Base-by-base conservation (phyloP, 1,140 invertebrate genomes). In the Agrilus planipennis region DNA sequence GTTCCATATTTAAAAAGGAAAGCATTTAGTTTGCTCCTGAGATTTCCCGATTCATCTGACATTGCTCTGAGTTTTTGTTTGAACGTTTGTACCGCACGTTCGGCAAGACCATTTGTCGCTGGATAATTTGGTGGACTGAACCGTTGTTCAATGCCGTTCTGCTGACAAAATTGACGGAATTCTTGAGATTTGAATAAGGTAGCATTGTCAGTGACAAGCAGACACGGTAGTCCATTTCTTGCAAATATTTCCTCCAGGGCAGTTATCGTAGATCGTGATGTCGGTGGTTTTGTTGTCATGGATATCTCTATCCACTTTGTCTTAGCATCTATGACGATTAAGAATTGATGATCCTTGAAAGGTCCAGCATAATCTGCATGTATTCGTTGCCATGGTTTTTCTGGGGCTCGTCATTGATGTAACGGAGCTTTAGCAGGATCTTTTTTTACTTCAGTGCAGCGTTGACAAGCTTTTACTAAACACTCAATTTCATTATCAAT, bases 231-330 rank as follows among this genome's bases (percentile, higher is more conserved):
- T 19, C 53, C 54, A 34, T 49, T 48, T 21, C 30, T 44, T 14
- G 46, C 31, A 49, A 57, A 60, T 19, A 53, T 36, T 51, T 52
- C 15, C 12, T 27, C 7, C 23, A 27, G 12, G 12, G 12, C 7
- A 12, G 7, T 9, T 27, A 27, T 27, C 12, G 42, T 53, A 27
- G 42, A 42, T 18, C 11, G 9, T 16, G 48, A 34, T 37, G 36
- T 29, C 31, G 48, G 46, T 5, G 44, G 42, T 36, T 27, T 12
- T 27, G 7, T 27, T 27, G 12, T 27, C 27, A 34, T 14, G 10
- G 16, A 34, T 54, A 46, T 57, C 55, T 50, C 53, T 62, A 17
- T 49, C 60, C 22, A 60, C 48, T 58, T 60, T 7, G 49, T 52
- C 20, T 57, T 54, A 27, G 53, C 54, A 46, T 60, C 54, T 4